Evolutionary conservation across 2,113 vertebrate genomes (phyloP), one percentile per base, ranked within the genome.

Genomic region (Ploceus nigricollis): DNA sequence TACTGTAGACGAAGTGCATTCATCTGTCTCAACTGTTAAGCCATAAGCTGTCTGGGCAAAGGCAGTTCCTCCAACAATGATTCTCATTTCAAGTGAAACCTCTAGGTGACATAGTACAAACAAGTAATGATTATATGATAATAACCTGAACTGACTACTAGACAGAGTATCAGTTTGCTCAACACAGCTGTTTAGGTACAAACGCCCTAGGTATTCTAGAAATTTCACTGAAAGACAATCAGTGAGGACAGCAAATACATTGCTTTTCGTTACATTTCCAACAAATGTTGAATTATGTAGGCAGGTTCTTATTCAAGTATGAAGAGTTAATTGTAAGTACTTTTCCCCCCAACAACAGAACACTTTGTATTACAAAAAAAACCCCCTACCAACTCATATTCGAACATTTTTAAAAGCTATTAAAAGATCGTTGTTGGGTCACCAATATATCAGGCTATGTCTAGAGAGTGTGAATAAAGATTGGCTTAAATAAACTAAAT

Each of bases 1-100:
- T 96, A 96, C 89, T 92, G 50, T 30, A 94, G 77, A 94, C 24
- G 3, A 95, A 96, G 87, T 71, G 69, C 83, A 94, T 95, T 94
- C 88, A 85, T 95, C 82, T 96, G 64, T 94, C 93, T 91, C 72
- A 75, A 71, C 80, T 82, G 64, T 75, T 96, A 94, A 94, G n/a
- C 77, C 61, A 53, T 68, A 88, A 91, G 30, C 66, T 88, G 22
- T 93, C 75, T 13, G 6, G 48, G 82, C 88, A 96, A 84, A 94
- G 25, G 61, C 31, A 68, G 61, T 51, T 87, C 80, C 77, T 94
- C 64, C 2, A 6, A 89, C 64, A 90, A 70, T 48, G 64, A 64
- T 90, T 63, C 87, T 87, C 60, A 84, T 94, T 94, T 91, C 56
- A 90, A 84, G 56, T 30, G 72, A 95, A 95, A 94, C 39, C 39